Evolutionary conservation across 2,113 vertebrate species (phyloP).

Genomic region (Burhinus bistriatus): DNA sequence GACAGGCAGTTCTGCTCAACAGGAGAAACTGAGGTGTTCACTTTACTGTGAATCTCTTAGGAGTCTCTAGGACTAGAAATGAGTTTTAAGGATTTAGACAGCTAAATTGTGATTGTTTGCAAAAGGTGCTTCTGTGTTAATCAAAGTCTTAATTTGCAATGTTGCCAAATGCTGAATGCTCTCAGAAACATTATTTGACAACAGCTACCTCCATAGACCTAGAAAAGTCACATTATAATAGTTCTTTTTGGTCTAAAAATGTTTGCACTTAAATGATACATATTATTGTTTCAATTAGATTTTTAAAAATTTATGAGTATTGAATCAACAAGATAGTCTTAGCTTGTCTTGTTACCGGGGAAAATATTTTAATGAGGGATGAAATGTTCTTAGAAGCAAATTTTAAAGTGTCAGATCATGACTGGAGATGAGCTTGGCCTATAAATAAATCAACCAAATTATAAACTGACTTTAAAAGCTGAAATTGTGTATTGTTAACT

Average conservation of each 20-base stretch:
- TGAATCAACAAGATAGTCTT: not conserved
- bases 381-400: not conserved
- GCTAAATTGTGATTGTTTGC: not conserved
- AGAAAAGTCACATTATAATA: not conserved
- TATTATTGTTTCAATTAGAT: not conserved
- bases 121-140: not conserved
- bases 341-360: not conserved
- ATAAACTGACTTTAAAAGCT: not conserved
- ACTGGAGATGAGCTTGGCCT: not conserved
- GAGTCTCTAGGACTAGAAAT: not conserved
- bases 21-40: not conserved
- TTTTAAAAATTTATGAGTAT: not conserved
- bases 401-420: not conserved
- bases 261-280: not conserved
- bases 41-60: not conserved
- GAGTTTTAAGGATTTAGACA: not conserved
- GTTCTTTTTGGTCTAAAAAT: not conserved
- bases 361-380: not conserved
- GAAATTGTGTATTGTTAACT: not conserved
- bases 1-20: not conserved
- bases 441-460: not conserved
- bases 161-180: not conserved
- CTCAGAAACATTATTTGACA: not conserved
- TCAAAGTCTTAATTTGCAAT: not conserved
- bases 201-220: not conserved